Percentiles rank a stretch among this genome's conserved stretches.
Conservation (phyloP, 2,113 vertebrate species). For the Pithys albifrons region DNA sequence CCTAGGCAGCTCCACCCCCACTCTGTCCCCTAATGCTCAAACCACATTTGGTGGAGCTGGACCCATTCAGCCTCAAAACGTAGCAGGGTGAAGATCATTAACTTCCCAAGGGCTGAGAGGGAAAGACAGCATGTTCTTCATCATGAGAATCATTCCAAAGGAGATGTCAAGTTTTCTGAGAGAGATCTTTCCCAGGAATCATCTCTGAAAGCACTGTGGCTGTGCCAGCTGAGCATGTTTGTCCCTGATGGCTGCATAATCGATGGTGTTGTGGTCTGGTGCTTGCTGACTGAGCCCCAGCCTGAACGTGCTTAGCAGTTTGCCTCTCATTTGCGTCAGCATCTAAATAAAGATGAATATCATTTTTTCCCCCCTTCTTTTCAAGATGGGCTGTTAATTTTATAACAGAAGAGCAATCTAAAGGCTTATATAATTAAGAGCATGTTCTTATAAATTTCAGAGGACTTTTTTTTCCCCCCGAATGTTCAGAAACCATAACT, state of each 20-base stretch:
- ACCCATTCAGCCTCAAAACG: background rate
- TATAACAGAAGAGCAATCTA: slow-evolving; percentile 2
- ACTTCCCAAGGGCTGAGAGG: background rate
- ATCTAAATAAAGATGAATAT: slow-evolving; percentile 27
- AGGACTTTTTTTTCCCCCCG: background rate
- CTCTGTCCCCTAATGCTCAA: too few species aligned
- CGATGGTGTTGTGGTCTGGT: background rate
- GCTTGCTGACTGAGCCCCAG: background rate
- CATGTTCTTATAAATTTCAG: background rate
- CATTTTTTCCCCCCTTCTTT: background rate
- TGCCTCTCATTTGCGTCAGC: slow-evolving; percentile 26
- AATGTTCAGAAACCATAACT: background rate
- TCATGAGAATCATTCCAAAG: background rate
- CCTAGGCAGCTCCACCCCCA: background rate
- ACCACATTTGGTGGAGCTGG: background rate
- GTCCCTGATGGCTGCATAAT: background rate
- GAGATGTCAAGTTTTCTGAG: background rate
- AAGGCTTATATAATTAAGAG: slow-evolving; percentile 26
- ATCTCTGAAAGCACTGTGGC: background rate
- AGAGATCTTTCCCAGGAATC: background rate
- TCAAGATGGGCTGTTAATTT: slow-evolving; percentile 42
- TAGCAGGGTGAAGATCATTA: background rate
- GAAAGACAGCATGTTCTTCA: background rate
- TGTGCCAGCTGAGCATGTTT: background rate
- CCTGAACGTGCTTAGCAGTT: background rate